A percentile compares a stretch with the other conserved stretches of the same genome.
Evolutionary conservation across 2,113 vertebrate genomes (phyloP).

Genomic region (Athene cunicularia): DNA sequence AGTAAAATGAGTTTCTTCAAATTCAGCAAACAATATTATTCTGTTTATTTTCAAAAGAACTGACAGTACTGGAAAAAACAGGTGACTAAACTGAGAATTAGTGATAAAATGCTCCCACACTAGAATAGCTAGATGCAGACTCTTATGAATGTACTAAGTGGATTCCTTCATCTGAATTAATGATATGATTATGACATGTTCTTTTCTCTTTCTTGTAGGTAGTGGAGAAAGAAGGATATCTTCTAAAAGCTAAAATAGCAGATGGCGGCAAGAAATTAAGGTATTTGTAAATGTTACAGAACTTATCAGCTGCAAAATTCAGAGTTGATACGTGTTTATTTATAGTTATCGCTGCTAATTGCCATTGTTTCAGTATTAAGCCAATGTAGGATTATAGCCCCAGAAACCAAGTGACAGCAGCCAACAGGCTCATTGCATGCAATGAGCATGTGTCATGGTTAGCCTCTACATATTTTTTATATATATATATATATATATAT

Average conservation of each 20-base stretch:
- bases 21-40: background rate
- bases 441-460: background rate
- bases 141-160: background rate
- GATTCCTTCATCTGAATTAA: conserved; percentile 26
- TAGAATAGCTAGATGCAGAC: background rate
- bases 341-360: background rate
- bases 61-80: background rate
- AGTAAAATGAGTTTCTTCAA: background rate
- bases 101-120: background rate
- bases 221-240: conserved; percentile 85
- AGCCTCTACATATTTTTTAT: background rate
- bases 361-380: background rate
- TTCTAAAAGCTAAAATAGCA: conserved; percentile 92
- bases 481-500: background rate
- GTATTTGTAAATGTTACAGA: conserved; percentile 53
- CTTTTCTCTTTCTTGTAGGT: conserved; percentile 71
- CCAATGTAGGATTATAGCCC: background rate
- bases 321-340: background rate
- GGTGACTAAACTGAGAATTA: background rate
- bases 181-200: background rate
- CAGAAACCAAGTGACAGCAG: background rate
- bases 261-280: conserved; percentile 91
- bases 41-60: background rate
- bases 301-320: background rate
- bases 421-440: background rate